These are phyloP conservation scores for Anguilla japonica DNA, from an alignment of 2,113 vertebrate species.

Conservation along the genomic window DNA sequence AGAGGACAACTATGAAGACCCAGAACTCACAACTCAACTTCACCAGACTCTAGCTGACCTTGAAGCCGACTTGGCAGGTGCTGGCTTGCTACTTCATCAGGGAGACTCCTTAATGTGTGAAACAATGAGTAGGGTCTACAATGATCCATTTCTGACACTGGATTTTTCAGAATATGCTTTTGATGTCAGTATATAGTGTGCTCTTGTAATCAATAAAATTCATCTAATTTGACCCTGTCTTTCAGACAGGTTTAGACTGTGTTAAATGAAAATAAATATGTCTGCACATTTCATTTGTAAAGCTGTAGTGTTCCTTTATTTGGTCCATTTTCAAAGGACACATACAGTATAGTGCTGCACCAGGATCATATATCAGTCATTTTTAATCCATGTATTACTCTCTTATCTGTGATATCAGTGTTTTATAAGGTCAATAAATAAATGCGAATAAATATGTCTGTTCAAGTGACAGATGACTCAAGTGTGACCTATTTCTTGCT, in stretches of 20 bases:
- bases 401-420: neutral
- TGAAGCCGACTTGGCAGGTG: slow-evolving; percentile 77
- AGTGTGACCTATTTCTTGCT: neutral
- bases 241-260: neutral
- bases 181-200: neutral
- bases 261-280: no score
- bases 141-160: neutral
- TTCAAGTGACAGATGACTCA: neutral
- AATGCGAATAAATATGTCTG: neutral
- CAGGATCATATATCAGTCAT: no score
- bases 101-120: neutral
- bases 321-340: no score
- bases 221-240: neutral
- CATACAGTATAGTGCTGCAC: no score
- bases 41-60: slow-evolving; percentile 71
- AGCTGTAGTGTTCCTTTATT: no score
- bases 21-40: slow-evolving; percentile 57
- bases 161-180: neutral
- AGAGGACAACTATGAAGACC: slow-evolving; percentile 55
- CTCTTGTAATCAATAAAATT: neutral
- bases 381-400: neutral
- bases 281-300: no score
- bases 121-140: neutral
- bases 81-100: neutral
- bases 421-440: neutral